Evolutionary conservation across 2,113 vertebrate genomes (phyloP).

Genomic region (Misgurnus mizolepis): DNA sequence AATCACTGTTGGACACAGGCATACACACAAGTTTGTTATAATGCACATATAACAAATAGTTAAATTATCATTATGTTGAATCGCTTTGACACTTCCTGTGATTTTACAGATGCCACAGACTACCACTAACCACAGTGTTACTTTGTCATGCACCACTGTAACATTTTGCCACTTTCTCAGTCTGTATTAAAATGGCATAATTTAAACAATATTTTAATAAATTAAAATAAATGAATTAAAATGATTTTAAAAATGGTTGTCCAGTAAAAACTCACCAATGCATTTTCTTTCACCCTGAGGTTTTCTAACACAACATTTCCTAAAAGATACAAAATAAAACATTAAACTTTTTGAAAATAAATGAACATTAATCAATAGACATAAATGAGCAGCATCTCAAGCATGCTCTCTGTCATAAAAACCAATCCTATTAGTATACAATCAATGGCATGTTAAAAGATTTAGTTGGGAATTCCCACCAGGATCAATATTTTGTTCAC

Average conservation of each 20-base stretch:
- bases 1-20: no score
- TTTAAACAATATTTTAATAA: neutral
- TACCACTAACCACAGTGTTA: slow-evolving; percentile 7
- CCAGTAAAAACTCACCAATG: slow-evolving; percentile 80
- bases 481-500: no score
- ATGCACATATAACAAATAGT: neutral
- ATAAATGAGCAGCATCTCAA: no score
- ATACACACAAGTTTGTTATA: neutral
- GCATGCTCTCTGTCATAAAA: no score
- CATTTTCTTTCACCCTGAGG: slow-evolving; percentile 92
- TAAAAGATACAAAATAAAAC: slow-evolving; percentile 61
- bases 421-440: no score
- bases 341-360: neutral
- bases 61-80: neutral
- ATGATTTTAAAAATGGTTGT: neutral
- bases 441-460: no score
- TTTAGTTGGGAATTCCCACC: no score
- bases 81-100: neutral
- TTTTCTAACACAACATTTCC: slow-evolving; percentile 96
- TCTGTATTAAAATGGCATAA: no score
- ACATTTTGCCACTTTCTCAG: neutral
- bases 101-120: neutral
- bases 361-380: no score
- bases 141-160: neutral
- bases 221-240: neutral